Base-by-base conservation (phyloP, 2,797 vertebrate species). In the Phrynocephalus guinanensis region DNA sequence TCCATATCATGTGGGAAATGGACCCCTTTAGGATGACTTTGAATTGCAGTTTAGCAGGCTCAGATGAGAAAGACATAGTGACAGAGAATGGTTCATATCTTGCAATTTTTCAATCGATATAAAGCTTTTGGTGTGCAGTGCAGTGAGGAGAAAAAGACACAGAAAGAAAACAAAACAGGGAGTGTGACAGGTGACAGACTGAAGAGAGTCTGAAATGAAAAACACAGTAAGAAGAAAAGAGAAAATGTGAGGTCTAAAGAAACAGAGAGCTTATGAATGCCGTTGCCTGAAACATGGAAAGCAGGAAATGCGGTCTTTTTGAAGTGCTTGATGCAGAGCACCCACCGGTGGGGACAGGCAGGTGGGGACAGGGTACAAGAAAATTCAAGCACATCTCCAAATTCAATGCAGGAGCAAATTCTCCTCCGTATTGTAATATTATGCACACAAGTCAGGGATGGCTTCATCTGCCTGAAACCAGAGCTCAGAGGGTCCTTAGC, bases 131-230 rank as follows among this genome's bases (percentile, higher is more conserved):
- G 94, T 71, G 67, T 82, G 91, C 86, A 90, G 67, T 82, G 91
- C 86, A 90, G 93, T 90, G 86, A 95, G 87, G 93, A 91, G 75
- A 38, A 87, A 66, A 91, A 38, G 88, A 92, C 93, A 83, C 89
- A 92, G 86, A 83, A 91, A 93, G 91, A 72, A 89, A 76, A 87
- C 20, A 88, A 91, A 94, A 84, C 88, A 90, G 87, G 79, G 85
- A 92, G 88, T 83, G 82, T 33, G 85, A 81, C 92, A 92, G 92
- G 95, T 93, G 94, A 93, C 91, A 79, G 30, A 79, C 87, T 85
- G 28, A 87, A 91, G 87, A 0, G 67, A 94, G 91, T 89, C 84
- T 63, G 48, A 91, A 90, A 93, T 88, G 86, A 82, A 91, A 92
- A 89, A 92, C 18, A 88, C 88, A 92, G 91, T 30, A 86, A 87